Conservation (phyloP, 2,113 vertebrate species). For the Channa maculata region DNA sequence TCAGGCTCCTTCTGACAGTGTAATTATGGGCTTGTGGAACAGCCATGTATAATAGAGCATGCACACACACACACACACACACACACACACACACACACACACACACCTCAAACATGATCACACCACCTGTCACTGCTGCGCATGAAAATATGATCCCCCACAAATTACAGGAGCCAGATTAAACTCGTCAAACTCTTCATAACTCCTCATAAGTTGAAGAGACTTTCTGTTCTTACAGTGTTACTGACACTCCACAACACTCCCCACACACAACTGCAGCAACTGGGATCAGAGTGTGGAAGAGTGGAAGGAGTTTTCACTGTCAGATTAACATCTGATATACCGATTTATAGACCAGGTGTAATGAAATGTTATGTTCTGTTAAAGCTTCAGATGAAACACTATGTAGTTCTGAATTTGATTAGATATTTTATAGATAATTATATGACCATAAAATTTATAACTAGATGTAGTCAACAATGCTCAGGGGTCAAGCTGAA, state of each 20-base stretch:
- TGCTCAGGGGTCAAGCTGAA: background rate
- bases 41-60: constrained; percentile 45
- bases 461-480: background rate
- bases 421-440: background rate
- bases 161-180: constrained; percentile 44
- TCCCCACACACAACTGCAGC: background rate
- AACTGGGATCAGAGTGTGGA: background rate
- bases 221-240: constrained; percentile 10
- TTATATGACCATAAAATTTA: background rate
- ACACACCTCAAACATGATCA: constrained; percentile 43
- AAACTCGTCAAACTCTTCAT: constrained; percentile 50
- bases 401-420: background rate
- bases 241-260: background rate
- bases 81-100: background rate
- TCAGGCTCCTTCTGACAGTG: constrained; percentile 51
- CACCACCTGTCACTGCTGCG: constrained; percentile 50
- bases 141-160: constrained; percentile 48
- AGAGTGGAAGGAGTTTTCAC: background rate
- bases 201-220: constrained; percentile 30
- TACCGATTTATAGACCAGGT: background rate
- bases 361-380: background rate
- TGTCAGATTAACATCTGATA: constrained; percentile 7
- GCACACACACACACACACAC: background rate
- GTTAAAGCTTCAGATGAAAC: background rate
- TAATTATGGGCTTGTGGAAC: constrained; percentile 73